These are phyloP conservation scores for Eilema griseolum DNA, from an alignment of 2,888 invertebrate genomes.

Conservation along the genomic window DNA sequence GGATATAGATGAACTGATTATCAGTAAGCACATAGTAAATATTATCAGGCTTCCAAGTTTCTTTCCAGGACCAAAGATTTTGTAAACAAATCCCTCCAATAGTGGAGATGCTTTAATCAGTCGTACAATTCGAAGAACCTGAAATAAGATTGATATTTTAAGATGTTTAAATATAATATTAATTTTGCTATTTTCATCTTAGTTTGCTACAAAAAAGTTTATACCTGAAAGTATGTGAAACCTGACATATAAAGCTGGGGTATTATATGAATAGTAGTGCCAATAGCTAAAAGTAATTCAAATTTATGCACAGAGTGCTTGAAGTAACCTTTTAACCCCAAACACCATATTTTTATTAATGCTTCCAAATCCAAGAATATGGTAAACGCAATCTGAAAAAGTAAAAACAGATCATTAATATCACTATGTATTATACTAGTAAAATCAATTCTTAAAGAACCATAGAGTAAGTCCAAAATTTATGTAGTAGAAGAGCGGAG, in stretches of 20 bases:
- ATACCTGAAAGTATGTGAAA: conserved; percentile 98
- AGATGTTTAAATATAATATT: neutral
- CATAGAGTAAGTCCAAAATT: no score
- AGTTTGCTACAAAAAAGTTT: neutral
- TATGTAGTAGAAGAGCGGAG: no score
- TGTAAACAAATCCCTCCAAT: conserved; percentile 98
- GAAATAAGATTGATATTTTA: conserved; percentile 23
- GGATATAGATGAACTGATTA: conserved; percentile 99
- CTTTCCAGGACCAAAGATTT: conserved; percentile 97
- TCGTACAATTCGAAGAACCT: conserved; percentile 97
- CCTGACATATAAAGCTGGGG: conserved; percentile 97
- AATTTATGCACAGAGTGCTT: conserved; percentile 99
- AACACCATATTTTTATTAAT: conserved; percentile 98
- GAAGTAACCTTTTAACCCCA: conserved; percentile 98
- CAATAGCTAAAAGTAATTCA: conserved; percentile 96
- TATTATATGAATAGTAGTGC: conserved; percentile 97
- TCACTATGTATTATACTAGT: neutral
- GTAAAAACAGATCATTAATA: neutral
- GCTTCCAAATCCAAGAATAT: conserved; percentile 97
- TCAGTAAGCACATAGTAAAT: conserved; percentile 99
- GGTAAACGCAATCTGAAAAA: conserved; percentile 94
- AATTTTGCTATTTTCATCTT: neutral
- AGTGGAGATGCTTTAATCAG: conserved; percentile 99
- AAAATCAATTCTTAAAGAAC: neutral
- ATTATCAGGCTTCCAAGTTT: conserved; percentile 99